Percentiles rank a stretch among this genome's conserved stretches.
Conservation (phyloP, 2,797 vertebrate genomes). For the Epinephelus coioides region DNA sequence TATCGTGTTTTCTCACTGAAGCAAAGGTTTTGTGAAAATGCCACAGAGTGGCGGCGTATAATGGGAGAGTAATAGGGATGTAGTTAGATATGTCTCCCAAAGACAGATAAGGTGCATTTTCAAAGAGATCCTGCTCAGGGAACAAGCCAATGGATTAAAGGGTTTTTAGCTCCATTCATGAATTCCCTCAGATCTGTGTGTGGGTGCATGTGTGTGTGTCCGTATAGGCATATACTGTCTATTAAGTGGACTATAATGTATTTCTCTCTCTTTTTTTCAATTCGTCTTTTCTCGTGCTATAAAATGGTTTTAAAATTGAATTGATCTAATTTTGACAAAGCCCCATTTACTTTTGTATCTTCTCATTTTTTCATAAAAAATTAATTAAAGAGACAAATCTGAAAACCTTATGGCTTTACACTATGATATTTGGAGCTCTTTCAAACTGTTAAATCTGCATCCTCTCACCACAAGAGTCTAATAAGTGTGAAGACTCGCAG, state of each 20-base stretch:
- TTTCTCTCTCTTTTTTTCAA: neutral
- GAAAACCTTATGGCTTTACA: neutral
- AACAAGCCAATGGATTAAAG: constrained; percentile 36
- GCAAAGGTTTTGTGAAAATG: constrained; percentile 82
- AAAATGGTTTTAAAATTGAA: neutral
- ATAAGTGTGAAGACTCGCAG: constrained; percentile 25
- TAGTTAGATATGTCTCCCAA: constrained; percentile 71
- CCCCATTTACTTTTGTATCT: neutral
- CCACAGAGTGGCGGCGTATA: constrained; percentile 74
- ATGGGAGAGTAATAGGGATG: constrained; percentile 75
- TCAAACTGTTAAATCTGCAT: constrained; percentile 3
- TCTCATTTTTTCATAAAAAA: too few relatives aligned
- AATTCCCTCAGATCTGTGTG: constrained; percentile 2
- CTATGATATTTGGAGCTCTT: neutral
- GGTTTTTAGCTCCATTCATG: constrained; percentile 17
- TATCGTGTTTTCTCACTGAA: constrained; percentile 79
- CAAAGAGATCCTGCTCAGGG: constrained; percentile 41
- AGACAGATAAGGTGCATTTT: constrained; percentile 66
- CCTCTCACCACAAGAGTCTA: constrained; percentile 19
- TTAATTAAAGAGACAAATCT: neutral
- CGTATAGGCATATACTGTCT: neutral
- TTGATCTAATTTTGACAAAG: neutral
- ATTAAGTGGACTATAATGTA: neutral
- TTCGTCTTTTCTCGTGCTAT: neutral
- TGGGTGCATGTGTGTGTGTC: neutral